phyloP scores from a whole-genome alignment of 2,888 invertebrate genomes.

The Incurvaria masculella region DNA sequence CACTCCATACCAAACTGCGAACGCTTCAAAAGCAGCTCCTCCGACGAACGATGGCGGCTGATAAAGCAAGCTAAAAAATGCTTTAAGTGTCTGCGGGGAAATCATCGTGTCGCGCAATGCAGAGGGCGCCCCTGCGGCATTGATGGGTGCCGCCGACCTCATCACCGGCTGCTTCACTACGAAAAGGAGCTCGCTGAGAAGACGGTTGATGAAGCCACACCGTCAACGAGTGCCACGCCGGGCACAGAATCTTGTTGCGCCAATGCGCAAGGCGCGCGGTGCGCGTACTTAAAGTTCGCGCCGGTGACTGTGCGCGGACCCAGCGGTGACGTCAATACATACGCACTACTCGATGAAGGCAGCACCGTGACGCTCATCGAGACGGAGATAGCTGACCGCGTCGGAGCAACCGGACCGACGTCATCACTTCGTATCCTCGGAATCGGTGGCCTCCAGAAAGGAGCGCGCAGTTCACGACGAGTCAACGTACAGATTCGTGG shows the following conservation, averaged over 20 bases:
- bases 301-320: slow-evolving; percentile 9
- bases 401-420: slow-evolving; percentile 9
- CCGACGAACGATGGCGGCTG: background rate
- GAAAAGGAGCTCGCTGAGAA: no score
- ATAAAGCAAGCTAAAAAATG: background rate
- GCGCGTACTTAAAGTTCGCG: background rate
- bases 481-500: background rate
- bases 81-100: background rate
- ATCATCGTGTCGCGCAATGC: background rate
- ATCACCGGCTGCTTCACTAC: background rate
- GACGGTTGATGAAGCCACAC: no score
- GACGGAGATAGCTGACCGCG: slow-evolving; percentile 1
- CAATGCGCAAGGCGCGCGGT: background rate
- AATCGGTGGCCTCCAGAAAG: background rate
- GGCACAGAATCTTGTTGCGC: no score
- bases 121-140: background rate
- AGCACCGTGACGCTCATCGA: slow-evolving; percentile 11
- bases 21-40: background rate
- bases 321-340: slow-evolving; percentile 5
- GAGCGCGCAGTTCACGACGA: background rate
- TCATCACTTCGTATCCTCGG: slow-evolving; percentile 4
- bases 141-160: background rate
- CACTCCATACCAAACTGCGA: slow-evolving; percentile 6
- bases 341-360: slow-evolving; percentile 13
- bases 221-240: no score